These are phyloP conservation scores for Pluvianellus socialis DNA, from an alignment of 2,113 vertebrate species.

Conservation along the genomic window DNA sequence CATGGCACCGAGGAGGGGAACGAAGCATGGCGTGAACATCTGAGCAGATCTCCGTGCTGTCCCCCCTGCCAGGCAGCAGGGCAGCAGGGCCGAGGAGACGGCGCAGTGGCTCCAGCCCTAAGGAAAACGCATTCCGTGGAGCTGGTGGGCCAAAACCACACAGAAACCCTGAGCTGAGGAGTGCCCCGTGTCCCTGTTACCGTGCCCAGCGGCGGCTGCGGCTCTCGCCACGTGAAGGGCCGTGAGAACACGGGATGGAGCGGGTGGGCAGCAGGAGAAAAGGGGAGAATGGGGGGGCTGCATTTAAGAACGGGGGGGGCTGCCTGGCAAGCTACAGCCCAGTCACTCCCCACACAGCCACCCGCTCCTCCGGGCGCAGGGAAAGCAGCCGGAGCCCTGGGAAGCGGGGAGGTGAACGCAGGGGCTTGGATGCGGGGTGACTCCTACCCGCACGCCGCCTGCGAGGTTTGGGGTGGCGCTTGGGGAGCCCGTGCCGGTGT, in stretches of 20 bases:
- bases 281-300: neutral
- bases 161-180: too few species aligned
- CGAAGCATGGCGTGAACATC: rapidly evolving
- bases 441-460: neutral
- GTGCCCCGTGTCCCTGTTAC: neutral
- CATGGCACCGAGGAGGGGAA: too few species aligned
- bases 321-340: neutral
- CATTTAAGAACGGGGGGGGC: rapidly evolving
- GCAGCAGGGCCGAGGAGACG: neutral
- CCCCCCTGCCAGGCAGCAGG: neutral
- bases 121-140: neutral
- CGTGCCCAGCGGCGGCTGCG: neutral
- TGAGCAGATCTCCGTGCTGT: neutral
- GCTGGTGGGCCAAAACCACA: too few species aligned
- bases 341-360: neutral
- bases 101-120: neutral
- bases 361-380: neutral
- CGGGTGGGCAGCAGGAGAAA: neutral
- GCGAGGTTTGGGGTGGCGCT: neutral
- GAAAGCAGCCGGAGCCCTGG: neutral
- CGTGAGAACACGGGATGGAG: neutral
- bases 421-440: rapidly evolving
- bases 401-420: neutral
- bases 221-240: neutral
- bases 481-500: too few species aligned